Conservation (phyloP, 2,888 invertebrate species). For the Agrotis puta region DNA sequence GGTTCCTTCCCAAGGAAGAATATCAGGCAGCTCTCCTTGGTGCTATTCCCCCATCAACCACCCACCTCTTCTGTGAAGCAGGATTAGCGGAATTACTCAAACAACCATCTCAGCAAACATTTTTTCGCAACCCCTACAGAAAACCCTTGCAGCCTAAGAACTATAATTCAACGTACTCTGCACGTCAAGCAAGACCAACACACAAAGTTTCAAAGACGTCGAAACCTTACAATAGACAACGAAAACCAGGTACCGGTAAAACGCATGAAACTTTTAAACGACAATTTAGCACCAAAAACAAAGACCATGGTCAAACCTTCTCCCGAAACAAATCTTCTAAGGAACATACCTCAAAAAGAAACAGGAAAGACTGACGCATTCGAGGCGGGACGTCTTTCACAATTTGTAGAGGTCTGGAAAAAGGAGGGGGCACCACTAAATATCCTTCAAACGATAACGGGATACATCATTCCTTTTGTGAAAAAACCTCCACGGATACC, state of each 20-base stretch:
- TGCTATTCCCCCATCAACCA: constrained; percentile 8
- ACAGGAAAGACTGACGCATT: not conserved
- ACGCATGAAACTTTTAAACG: constrained; percentile 2
- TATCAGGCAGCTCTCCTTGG: constrained; percentile 11
- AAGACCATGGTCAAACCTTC: constrained; percentile 1
- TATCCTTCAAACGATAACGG: not conserved
- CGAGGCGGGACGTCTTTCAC: not conserved
- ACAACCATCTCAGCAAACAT: constrained; percentile 23
- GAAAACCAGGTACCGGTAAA: not conserved
- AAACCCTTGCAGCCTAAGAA: not conserved
- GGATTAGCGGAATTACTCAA: constrained; percentile 1
- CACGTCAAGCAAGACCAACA: constrained; percentile 1
- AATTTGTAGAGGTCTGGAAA: not conserved
- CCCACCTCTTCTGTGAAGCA: not conserved
- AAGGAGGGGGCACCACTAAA: constrained; percentile 11
- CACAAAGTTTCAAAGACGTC: constrained; percentile 5
- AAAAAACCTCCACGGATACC: not conserved
- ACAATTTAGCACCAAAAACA: not conserved
- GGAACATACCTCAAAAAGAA: constrained; percentile 4
- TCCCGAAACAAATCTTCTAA: not conserved
- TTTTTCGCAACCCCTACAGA: not conserved
- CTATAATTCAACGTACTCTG: not conserved
- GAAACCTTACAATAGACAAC: not conserved
- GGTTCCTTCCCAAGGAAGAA: constrained; percentile 6
- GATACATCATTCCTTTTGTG: not conserved